phyloP scores from a whole-genome alignment of 2,113 vertebrate genomes.

The Nipponia nippon region DNA sequence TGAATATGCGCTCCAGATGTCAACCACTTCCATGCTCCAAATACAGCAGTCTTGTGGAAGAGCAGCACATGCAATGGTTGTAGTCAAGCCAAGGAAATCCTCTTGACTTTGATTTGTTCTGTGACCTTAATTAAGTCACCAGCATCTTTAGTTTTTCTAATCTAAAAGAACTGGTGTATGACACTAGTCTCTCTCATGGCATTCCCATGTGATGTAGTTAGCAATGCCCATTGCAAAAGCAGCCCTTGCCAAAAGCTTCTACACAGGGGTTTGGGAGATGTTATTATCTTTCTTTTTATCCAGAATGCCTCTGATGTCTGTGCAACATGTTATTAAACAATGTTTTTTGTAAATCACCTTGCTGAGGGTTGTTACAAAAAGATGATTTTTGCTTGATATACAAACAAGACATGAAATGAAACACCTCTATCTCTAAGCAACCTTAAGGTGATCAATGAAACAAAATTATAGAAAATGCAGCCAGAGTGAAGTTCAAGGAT shows the following conservation, averaged over 20 bases:
- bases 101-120: not conserved
- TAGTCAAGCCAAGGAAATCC: not conserved
- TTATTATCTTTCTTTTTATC: not conserved
- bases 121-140: not conserved
- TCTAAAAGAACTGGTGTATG: not conserved
- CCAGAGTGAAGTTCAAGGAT: not conserved
- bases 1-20: not conserved
- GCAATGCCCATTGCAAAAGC: not conserved
- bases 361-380: not conserved
- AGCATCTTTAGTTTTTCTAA: not conserved
- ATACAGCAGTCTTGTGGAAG: not conserved
- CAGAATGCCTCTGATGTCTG: not conserved
- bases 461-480: not conserved
- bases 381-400: not conserved
- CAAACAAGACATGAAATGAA: not conserved
- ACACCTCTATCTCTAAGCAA: not conserved
- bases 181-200: not conserved
- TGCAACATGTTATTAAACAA: not conserved
- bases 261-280: not conserved
- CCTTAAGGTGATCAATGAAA: not conserved
- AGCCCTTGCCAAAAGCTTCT: not conserved
- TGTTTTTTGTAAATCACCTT: not conserved
- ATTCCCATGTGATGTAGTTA: not conserved
- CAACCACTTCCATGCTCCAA: not conserved
- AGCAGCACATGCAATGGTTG: not conserved